Conservation (phyloP, 2,888 invertebrate genomes). For the Seira musarum region DNA sequence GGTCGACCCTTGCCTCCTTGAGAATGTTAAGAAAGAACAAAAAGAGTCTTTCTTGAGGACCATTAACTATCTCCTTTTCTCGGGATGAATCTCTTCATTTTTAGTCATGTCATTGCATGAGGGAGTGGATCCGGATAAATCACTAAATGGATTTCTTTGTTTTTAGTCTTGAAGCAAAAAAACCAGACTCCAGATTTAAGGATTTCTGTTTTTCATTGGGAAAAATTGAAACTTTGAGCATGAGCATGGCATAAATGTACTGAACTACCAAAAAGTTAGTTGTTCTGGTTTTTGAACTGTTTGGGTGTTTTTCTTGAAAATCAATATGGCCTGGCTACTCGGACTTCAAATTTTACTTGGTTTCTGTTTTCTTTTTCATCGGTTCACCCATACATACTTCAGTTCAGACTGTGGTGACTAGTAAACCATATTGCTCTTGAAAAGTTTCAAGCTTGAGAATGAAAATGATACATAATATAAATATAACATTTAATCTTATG, state of each 20-base stretch:
- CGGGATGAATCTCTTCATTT: neutral
- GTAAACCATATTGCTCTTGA: neutral
- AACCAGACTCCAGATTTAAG: neutral
- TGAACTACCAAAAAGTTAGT: neutral
- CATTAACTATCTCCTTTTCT: neutral
- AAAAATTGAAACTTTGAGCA: neutral
- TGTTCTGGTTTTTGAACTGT: neutral
- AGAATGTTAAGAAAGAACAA: neutral
- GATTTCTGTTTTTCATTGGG: neutral
- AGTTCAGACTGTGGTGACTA: no score
- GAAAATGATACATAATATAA: slow-evolving; percentile 14
- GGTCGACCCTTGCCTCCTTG: neutral
- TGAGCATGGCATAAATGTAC: neutral
- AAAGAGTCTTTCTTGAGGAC: no score
- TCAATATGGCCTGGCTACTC: no score
- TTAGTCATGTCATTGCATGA: neutral
- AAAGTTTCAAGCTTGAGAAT: slow-evolving; percentile 2
- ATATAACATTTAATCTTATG: slow-evolving; percentile 8
- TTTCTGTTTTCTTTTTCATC: no score
- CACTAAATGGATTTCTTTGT: slow-evolving; percentile 5
- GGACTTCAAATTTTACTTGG: no score
- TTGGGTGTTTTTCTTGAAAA: no score
- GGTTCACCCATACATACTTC: no score
- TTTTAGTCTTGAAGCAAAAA: neutral
- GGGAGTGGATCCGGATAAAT: neutral